Conservation (phyloP, 2,113 vertebrate genomes). For the Nibea albiflora region DNA sequence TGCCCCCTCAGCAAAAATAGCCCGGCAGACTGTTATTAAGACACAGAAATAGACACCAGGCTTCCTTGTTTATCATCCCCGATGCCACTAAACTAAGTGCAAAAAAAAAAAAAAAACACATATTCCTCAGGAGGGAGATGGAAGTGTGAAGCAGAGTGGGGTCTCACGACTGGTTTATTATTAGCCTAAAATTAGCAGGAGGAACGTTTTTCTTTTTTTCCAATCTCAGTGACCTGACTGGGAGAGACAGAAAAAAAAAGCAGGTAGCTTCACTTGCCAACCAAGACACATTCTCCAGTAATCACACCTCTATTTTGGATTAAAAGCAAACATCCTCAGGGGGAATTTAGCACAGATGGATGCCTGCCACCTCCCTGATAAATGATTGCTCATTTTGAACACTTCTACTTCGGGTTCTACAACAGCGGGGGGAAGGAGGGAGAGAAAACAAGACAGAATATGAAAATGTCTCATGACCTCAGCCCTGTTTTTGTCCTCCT, state of each 20-base stretch:
- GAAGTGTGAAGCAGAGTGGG: conserved; percentile 54
- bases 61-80: conserved; percentile 52
- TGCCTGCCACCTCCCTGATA: conserved; percentile 17
- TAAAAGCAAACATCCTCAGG: conserved; percentile 50
- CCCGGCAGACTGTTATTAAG: conserved; percentile 47
- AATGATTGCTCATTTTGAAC: conserved; percentile 22
- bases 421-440: background rate
- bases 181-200: conserved; percentile 61
- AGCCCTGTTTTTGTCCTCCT: background rate
- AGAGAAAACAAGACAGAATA: background rate
- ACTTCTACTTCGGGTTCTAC: conserved; percentile 9
- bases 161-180: conserved; percentile 62
- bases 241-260: conserved; percentile 41
- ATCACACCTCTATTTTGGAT: conserved; percentile 68
- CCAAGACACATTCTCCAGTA: conserved; percentile 49
- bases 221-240: conserved; percentile 48
- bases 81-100: conserved; percentile 29
- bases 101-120: conserved; percentile 24
- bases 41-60: conserved; percentile 57
- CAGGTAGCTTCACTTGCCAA: conserved; percentile 3
- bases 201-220: conserved; percentile 36
- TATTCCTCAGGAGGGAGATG: conserved; percentile 31
- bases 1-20: conserved; percentile 56
- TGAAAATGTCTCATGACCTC: background rate
- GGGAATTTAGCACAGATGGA: conserved; percentile 45